phyloP scores from a whole-genome alignment of 2,888 invertebrate genomes.

The Linyphia triangularis region DNA sequence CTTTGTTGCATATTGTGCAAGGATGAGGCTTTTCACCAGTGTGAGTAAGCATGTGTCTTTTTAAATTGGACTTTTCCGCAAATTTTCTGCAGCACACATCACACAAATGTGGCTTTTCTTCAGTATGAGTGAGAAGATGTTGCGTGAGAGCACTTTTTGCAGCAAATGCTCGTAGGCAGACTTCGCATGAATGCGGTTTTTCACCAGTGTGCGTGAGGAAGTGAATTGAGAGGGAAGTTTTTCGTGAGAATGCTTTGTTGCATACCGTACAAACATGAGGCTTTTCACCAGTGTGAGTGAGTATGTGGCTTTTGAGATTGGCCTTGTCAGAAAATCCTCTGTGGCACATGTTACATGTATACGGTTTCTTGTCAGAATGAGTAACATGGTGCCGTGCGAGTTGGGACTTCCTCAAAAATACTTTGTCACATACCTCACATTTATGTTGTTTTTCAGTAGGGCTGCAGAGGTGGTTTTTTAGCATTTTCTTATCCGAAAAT shows the following conservation, averaged over 20 bases:
- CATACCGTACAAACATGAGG: background rate
- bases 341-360: background rate
- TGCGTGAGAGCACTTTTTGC: background rate
- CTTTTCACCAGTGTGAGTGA: background rate
- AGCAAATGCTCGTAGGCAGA: background rate
- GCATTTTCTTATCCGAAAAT: no score
- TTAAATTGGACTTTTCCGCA: no score
- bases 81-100: no score
- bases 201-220: background rate
- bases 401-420: background rate
- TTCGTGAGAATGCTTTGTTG: background rate
- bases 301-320: background rate
- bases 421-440: background rate
- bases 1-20: no score
- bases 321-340: background rate
- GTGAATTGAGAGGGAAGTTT: background rate
- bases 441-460: background rate
- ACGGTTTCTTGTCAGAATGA: background rate
- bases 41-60: no score
- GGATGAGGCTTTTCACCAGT: no score
- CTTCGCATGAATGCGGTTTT: background rate
- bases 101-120: background rate
- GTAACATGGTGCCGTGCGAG: background rate
- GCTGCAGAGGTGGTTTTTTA: no score
- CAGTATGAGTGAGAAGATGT: background rate